Percentiles rank a stretch among this genome's conserved stretches.
Conservation (phyloP, 2,113 vertebrate species). For the Chloroceryle aenea region DNA sequence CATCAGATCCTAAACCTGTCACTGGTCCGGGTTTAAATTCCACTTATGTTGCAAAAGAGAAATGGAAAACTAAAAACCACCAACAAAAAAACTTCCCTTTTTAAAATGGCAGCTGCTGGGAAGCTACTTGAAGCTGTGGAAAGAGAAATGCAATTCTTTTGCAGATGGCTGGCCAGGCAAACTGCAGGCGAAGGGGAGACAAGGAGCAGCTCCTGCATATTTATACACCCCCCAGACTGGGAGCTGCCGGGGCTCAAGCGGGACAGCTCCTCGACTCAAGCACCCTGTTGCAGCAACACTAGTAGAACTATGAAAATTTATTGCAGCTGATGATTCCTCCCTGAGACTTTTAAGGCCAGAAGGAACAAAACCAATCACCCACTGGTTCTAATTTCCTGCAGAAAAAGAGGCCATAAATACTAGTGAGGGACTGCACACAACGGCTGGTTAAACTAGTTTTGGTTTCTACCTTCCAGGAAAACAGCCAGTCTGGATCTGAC, state of each 20-base stretch:
- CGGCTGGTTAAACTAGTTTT: neutral
- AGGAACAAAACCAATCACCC: neutral
- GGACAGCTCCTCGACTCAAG: neutral
- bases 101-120: neutral
- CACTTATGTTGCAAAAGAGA: neutral
- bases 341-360: neutral
- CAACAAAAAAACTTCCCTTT: neutral
- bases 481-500: neutral
- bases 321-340: neutral
- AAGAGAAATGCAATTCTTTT: neutral
- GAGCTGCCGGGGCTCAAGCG: neutral
- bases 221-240: fast-evolving
- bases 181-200: neutral
- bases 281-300: neutral
- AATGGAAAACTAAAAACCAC: neutral
- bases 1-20: neutral
- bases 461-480: slow-evolving; percentile 51
- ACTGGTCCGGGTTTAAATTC: neutral
- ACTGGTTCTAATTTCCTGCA: slow-evolving; percentile 18
- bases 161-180: neutral
- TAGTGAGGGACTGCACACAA: neutral
- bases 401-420: neutral
- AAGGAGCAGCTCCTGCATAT: neutral
- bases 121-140: neutral
- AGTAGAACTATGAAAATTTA: neutral